Base-by-base conservation (phyloP, 2,888 invertebrate genomes). In the Creontiades dilutus region DNA sequence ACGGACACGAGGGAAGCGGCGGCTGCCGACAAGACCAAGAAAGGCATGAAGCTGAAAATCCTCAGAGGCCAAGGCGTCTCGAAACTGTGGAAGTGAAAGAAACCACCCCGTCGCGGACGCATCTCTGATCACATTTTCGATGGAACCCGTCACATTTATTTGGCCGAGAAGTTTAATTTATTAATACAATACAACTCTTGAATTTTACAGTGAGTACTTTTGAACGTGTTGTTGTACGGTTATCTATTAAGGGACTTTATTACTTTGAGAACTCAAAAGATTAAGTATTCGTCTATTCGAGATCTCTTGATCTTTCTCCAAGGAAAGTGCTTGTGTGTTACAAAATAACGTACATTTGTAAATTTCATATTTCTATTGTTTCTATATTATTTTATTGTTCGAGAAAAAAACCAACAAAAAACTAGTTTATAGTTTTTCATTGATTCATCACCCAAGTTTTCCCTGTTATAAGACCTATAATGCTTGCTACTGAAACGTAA, bases 1-100 rank as follows among this genome's bases (percentile, higher is more conserved):
- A 96, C 96, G 7, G 97, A 96, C 89, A 95, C 95, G 91, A 94
- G 96, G 81, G 96, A 96, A 92, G 94, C 95, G 16, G 94, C 94
- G 16, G 93, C 94, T 92, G 93, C 95, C 92, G 94, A 96, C 93
- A 93, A 94, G 92, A 93, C 94, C 14, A 93, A 94, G 91, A 95
- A 95, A 92, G 93, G 93, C 92, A 94, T 94, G 93, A 97, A 95
- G 94, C 95, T 94, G 93, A 96, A 96, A 94, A 95, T 95, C 91
- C 94, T 95, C 89, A 48, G 88, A 12, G 88, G 88, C 11, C 88
- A 88, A 88, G 88, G 52, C 16, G 88, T 88, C 55, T 19, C 78
- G 9, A 88, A 88, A 78, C 80, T 88, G n/a, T 88, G 88, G 88
- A 88, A 88, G n/a, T 37, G 78, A 88, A 78, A 78, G 78, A 88